A percentile compares a stretch with the other conserved stretches of the same genome.
Conservation (phyloP, 2,797 vertebrate genomes). For the Scleropages formosus region DNA sequence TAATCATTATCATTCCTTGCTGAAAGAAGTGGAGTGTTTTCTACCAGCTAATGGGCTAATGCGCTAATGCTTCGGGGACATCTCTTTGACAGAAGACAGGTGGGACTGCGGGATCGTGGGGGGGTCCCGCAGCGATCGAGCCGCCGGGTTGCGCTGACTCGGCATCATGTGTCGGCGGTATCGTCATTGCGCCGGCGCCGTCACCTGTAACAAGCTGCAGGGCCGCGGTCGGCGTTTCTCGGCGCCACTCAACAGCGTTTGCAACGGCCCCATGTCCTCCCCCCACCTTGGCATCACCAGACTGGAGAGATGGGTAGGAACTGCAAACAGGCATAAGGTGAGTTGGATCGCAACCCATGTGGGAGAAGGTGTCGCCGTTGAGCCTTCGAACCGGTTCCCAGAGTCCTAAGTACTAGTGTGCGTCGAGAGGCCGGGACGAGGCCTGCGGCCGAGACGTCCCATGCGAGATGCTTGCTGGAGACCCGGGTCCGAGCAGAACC, state of each 20-base stretch:
- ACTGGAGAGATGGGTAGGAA: neutral
- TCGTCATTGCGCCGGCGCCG: neutral
- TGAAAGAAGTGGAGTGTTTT: constrained; percentile 9
- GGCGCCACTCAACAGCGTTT: too few species aligned
- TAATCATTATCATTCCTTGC: constrained; percentile 17
- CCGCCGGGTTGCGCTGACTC: too few species aligned
- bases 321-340: neutral
- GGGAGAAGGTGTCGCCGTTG: neutral
- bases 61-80: too few species aligned
- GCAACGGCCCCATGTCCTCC: neutral
- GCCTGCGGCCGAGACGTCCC: constrained; percentile 10
- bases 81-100: too few species aligned
- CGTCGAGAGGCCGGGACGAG: neutral
- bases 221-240: too few species aligned
- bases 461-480: neutral
- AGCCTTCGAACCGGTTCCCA: neutral
- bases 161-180: neutral
- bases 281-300: neutral
- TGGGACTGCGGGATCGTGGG: too few species aligned
- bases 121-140: too few species aligned
- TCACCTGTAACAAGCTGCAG: too few species aligned
- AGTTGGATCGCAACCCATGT: neutral
- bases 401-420: neutral
- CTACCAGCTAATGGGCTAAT: neutral
- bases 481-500: neutral